These are phyloP conservation scores for Siniperca undulata DNA, from an alignment of 2,797 vertebrate species.

Conservation along the genomic window DNA sequence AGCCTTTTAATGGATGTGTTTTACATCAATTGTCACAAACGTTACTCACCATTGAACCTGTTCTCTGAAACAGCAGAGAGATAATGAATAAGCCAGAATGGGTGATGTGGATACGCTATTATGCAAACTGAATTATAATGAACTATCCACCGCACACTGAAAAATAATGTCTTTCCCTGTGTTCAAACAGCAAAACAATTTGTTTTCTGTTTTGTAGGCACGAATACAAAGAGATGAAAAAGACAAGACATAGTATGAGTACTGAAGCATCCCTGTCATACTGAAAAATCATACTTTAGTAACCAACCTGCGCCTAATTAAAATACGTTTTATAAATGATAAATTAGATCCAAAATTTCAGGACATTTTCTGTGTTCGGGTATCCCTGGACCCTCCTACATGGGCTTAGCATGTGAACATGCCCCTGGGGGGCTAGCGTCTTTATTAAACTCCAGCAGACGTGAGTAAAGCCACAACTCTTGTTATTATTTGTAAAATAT, in stretches of 20 bases:
- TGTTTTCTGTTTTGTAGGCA: background rate
- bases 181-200: slow-evolving; percentile 10
- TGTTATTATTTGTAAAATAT: background rate
- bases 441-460: slow-evolving; percentile 4
- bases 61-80: slow-evolving; percentile 21
- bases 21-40: background rate
- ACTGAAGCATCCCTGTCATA: background rate
- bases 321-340: background rate
- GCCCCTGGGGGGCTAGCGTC: background rate
- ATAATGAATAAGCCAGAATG: slow-evolving; percentile 9
- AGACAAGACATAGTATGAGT: background rate
- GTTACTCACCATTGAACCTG: slow-evolving; percentile 28
- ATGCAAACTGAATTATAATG: slow-evolving; percentile 27
- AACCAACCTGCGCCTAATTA: background rate
- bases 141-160: background rate
- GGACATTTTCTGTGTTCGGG: background rate
- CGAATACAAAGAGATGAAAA: background rate
- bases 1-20: background rate
- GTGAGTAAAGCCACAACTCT: slow-evolving; percentile 1
- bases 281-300: background rate
- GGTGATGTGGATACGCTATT: slow-evolving; percentile 15
- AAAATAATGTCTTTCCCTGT: slow-evolving; percentile 8
- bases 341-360: background rate
- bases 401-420: background rate
- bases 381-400: background rate